These are phyloP conservation scores for Crematogaster levior DNA, from an alignment of 2,888 invertebrate genomes.

Conservation along the genomic window DNA sequence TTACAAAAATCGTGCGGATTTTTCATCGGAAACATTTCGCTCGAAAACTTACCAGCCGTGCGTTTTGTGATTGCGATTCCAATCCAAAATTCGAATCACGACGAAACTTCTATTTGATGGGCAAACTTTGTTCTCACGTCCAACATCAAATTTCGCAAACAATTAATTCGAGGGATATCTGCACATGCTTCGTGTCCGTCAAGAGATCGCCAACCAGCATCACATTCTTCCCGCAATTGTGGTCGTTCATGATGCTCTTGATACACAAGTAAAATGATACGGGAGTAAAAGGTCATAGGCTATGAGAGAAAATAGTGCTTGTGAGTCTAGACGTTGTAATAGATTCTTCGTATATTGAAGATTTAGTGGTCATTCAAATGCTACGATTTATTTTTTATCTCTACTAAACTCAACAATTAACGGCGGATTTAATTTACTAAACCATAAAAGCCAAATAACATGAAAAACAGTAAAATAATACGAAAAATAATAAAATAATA, in stretches of 20 bases:
- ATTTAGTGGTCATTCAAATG: not conserved
- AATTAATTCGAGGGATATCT: slow-evolving; percentile 41
- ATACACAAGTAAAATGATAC: too few relatives aligned
- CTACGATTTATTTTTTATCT: not conserved
- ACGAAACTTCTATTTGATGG: slow-evolving; percentile 46
- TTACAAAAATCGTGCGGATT: slow-evolving; percentile 24
- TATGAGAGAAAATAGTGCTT: not conserved
- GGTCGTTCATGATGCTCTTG: not conserved
- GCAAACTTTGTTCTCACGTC: slow-evolving; percentile 33
- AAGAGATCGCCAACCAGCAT: slow-evolving; percentile 9
- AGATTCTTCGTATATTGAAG: too few relatives aligned
- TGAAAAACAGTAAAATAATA: too few relatives aligned
- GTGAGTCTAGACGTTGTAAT: not conserved
- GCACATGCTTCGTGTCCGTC: not conserved
- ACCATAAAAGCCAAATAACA: not conserved
- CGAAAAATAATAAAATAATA: too few relatives aligned
- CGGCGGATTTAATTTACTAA: not conserved
- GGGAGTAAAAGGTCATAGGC: not conserved
- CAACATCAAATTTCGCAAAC: slow-evolving; percentile 35
- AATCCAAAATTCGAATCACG: slow-evolving; percentile 31
- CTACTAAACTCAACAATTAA: not conserved
- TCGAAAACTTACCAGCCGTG: slow-evolving; percentile 6
- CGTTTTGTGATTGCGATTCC: slow-evolving; percentile 20
- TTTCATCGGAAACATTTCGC: not conserved
- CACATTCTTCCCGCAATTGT: slow-evolving; percentile 15